Conservation (phyloP, 1,140 invertebrate genomes). For the Sipha flava region DNA sequence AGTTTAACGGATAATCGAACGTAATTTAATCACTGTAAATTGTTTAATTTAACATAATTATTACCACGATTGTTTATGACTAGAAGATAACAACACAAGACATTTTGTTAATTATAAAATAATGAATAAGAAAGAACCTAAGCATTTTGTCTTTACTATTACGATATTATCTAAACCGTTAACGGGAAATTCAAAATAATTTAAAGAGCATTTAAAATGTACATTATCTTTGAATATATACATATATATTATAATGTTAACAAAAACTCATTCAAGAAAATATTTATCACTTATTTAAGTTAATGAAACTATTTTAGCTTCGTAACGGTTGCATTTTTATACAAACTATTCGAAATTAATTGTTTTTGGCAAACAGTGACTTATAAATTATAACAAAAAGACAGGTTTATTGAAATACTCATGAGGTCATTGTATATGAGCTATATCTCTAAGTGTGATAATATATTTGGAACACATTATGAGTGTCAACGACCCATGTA, state of each 20-base stretch:
- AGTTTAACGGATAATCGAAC: not conserved
- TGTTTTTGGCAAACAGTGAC: not conserved
- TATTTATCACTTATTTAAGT: no score
- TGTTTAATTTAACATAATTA: not conserved
- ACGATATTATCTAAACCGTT: not conserved
- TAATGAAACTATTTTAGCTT: not conserved
- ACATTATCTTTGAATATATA: not conserved
- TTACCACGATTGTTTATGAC: not conserved
- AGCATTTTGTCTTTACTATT: not conserved
- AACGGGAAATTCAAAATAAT: not conserved
- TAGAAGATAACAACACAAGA: not conserved
- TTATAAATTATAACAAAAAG: not conserved
- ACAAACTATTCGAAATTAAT: not conserved
- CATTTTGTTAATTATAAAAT: not conserved
- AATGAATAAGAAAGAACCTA: not conserved
- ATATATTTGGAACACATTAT: not conserved
- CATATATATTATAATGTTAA: not conserved
- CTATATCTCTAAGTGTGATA: not conserved
- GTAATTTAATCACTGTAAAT: not conserved
- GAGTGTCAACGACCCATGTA: not conserved
- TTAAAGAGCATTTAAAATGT: not conserved
- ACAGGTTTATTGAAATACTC: not conserved
- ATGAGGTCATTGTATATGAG: not conserved
- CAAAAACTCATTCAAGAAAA: no score
- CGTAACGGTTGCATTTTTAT: not conserved